Evolutionary conservation across 2,888 invertebrate species (phyloP), one percentile per base, ranked within the genome.

Genomic region (Neuroscelio doddi): DNA sequence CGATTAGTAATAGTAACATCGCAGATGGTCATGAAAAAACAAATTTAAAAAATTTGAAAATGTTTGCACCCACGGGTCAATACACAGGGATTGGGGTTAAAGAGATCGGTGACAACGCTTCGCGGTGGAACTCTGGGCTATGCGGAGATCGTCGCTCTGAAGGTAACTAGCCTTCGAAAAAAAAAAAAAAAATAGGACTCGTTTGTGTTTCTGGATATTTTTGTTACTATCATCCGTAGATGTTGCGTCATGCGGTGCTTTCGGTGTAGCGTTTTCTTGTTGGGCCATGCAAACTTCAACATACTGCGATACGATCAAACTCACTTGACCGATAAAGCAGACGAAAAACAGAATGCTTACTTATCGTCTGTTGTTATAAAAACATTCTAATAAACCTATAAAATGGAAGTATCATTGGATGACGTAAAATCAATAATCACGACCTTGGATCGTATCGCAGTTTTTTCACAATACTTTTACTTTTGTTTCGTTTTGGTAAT

Each of bases 71-170:
- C 80, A 82, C 83, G 83, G 84, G 83, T 84, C 82, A 83, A 84
- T 84, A 82, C 83, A 80, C 83, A 84, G 84, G 84, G 84, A 81
- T 80, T 83, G 94, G 95, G 94, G 82, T 91, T 96, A 88, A 96
- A 96, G 89, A 90, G 96, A 86, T 96, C 96, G 75, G 95, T 96
- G 88, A 93, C 93, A 86, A 93, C 95, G 85, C 90, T 95, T 86
- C 91, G 93, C 83, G 93, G 93, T 83, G 93, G 93, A 80, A 92
- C 93, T 70, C 88, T 94, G 85, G 93, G 94, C 84, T 93, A 93
- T 87, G 96, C 96, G 76, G 96, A 96, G 90, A 95, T 96, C 88
- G 95, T 97, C 86, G 96, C 96, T 85, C 94, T 97, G 80, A 96
- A 97, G 96, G 96, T 96, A 93, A 88, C 78, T 76, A 72, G 73